Evolutionary conservation across 2,113 vertebrate genomes (phyloP).

Genomic region (Aptenodytes patagonicus): DNA sequence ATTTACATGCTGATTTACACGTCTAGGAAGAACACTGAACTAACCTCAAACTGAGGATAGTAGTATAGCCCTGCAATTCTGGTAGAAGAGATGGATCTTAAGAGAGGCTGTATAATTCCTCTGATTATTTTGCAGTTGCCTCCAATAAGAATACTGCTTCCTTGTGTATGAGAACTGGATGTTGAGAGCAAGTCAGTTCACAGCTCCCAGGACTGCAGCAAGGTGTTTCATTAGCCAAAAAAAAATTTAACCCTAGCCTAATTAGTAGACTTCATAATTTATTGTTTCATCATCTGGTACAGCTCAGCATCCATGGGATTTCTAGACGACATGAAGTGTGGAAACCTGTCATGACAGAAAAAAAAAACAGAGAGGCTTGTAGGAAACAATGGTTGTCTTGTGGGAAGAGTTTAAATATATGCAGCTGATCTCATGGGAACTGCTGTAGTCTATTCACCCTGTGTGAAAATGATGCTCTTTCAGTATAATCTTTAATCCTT

Average conservation of each 20-base stretch:
- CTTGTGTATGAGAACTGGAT: not conserved
- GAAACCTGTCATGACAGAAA: slow-evolving; percentile 36
- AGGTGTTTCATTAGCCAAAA: not conserved
- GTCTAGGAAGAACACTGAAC: not conserved
- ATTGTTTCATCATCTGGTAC: not conserved
- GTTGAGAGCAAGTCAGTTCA: not conserved
- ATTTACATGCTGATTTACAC: not conserved
- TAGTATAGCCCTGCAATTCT: not conserved
- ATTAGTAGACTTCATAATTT: not conserved
- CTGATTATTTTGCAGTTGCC: not conserved
- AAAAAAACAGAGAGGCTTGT: not conserved
- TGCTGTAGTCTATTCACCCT: slow-evolving; percentile 44
- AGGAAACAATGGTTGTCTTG: slow-evolving; percentile 66
- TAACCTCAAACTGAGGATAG: not conserved
- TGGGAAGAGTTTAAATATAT: slow-evolving; percentile 60
- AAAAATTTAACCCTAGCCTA: not conserved
- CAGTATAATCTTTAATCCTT: slow-evolving; percentile 71
- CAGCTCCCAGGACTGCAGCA: not conserved
- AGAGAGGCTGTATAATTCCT: not conserved
- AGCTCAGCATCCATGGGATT: not conserved
- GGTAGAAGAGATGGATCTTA: too few relatives aligned
- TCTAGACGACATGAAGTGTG: not conserved
- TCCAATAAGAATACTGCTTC: not conserved
- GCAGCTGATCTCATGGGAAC: slow-evolving; percentile 70
- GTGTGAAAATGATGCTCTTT: slow-evolving; percentile 73